Evolutionary conservation across 2,888 invertebrate species (phyloP), one percentile per base, ranked within the genome.

Genomic region (Gymnoscelis rufifasciata): DNA sequence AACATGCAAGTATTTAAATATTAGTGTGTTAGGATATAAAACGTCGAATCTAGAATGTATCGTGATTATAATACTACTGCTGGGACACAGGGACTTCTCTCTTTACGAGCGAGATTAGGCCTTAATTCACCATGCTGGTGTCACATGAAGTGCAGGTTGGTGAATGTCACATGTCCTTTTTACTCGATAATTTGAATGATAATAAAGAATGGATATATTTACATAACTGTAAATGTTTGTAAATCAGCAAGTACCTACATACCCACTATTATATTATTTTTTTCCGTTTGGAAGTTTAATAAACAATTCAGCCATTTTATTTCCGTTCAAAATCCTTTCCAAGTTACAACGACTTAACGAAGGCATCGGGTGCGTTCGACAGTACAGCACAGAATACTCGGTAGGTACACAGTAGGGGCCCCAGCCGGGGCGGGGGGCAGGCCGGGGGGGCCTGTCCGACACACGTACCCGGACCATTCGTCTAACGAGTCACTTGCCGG

Each of bases 301-400:
- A 19, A 10, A 11, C 11, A 38, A 10, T 29, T 2, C 7, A 38
- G 15, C 11, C 30, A 24, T 40, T 31, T 24, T 40, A 30, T 42
- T 33, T 12, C 13, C 29, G 43, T 38, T 43, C 31, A 28, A 43
- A 42, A 39, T 43, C 28, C 29, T 40, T 46, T 39, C 23, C 36
- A 33, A 50, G 37, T 47, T 41, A 41, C 43, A 50, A 45, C 48
- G 44, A 48, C 78, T 75, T 78, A 81, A 78, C 75, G 79, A 80
- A 77, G 79, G 79, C 75, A 69, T 75, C 77, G 78, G 71, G 73
- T 83, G 83, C 71, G 72, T 77, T 78, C 77, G 84, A 83, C 83
- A 81, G 72, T 52, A 60, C 58, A 64, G 64, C 70, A 19, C 35
- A 45, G 44, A 35, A 41, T 49, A 44, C 24, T 31, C 28, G 33